Conservation (phyloP, 1,140 invertebrate species). For the Panulirus ornatus region DNA sequence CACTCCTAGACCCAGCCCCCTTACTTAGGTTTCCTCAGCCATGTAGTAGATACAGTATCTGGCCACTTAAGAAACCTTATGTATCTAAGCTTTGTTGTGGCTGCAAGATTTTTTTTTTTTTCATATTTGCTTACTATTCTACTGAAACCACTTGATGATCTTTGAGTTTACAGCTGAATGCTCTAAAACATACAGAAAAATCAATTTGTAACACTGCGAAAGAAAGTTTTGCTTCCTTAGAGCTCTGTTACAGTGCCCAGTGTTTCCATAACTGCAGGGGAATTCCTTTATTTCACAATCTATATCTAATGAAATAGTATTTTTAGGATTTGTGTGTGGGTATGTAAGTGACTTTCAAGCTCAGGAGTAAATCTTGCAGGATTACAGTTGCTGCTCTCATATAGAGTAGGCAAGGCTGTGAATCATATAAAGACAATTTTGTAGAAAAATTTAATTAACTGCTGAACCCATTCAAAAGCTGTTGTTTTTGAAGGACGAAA, state of each 20-base stretch:
- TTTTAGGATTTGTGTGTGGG: slow-evolving; percentile 15
- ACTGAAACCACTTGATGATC: neutral
- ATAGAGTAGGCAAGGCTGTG: neutral
- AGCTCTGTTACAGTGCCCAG: slow-evolving; percentile 29
- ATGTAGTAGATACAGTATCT: slow-evolving; percentile 34
- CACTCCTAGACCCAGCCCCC: slow-evolving; percentile 52
- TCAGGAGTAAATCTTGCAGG: slow-evolving; percentile 21
- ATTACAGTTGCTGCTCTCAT: neutral
- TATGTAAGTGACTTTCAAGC: slow-evolving; percentile 12
- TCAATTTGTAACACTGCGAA: slow-evolving; percentile 31
- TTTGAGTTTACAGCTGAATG: neutral
- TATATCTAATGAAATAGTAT: slow-evolving; percentile 6
- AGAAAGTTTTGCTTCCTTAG: slow-evolving; percentile 38
- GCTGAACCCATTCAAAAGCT: neutral
- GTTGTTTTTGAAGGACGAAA: slow-evolving; percentile 6
- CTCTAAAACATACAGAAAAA: neutral
- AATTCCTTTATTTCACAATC: slow-evolving; percentile 30
- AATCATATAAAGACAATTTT: slow-evolving; percentile 11
- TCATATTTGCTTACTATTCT: neutral
- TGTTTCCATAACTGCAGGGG: slow-evolving; percentile 31
- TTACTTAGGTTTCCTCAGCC: slow-evolving; percentile 32
- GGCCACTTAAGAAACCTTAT: slow-evolving; percentile 41
- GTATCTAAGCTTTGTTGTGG: slow-evolving; percentile 46
- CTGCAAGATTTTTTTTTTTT: slow-evolving; percentile 22
- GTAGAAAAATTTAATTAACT: neutral